These are phyloP conservation scores for Chionodraco myersi DNA, from an alignment of 2,113 vertebrate species.

Conservation along the genomic window DNA sequence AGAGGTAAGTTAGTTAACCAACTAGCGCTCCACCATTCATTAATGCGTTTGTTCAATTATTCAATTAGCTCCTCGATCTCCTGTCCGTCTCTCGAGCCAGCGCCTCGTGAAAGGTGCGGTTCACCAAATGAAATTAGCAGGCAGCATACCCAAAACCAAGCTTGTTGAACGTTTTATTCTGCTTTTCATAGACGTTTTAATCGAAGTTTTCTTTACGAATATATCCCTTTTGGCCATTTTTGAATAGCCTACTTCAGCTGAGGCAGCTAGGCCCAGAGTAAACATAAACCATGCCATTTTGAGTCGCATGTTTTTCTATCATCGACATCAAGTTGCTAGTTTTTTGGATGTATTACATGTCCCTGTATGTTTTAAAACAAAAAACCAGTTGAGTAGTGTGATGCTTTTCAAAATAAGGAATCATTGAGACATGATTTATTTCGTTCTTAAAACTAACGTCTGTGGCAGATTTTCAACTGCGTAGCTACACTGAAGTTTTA, in stretches of 20 bases:
- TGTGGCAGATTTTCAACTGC: not conserved
- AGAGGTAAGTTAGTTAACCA: constrained; percentile 82
- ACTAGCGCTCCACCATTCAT: constrained; percentile 68
- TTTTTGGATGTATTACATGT: not conserved
- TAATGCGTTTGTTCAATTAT: constrained; percentile 43
- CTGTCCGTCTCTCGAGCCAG: constrained; percentile 29
- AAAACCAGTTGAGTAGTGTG: not conserved
- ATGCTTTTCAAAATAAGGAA: too few species aligned
- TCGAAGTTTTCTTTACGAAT: not conserved
- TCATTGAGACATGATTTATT: not conserved
- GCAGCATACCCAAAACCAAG: not conserved
- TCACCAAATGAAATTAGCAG: not conserved
- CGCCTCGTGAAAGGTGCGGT: not conserved
- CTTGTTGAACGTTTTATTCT: constrained; percentile 1
- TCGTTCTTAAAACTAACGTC: not conserved
- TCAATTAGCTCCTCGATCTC: constrained; percentile 40
- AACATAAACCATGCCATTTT: constrained; percentile 1
- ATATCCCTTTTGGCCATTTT: not conserved
- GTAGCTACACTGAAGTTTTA: not conserved
- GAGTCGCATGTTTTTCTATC: not conserved
- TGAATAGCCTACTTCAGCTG: not conserved
- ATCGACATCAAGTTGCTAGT: too few species aligned
- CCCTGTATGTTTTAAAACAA: too few species aligned
- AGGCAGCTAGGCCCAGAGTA: not conserved
- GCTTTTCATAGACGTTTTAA: not conserved